A percentile compares a stretch with the other conserved stretches of the same genome.
These are phyloP conservation scores for Argopecten irradians DNA, from an alignment of 1,140 invertebrate genomes.

Conservation along the genomic window DNA sequence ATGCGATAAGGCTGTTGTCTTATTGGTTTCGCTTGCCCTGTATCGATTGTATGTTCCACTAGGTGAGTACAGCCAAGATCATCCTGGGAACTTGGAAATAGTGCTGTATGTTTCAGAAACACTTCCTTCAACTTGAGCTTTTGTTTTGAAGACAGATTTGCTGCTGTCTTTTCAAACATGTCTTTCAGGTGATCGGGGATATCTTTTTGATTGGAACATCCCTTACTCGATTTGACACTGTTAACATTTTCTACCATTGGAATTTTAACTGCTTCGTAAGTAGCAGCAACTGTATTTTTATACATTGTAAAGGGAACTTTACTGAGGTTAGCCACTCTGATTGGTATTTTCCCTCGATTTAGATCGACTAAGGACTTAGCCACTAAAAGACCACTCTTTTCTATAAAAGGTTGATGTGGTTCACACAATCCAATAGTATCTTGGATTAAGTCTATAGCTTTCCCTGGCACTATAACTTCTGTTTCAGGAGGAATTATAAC, in stretches of 20 bases:
- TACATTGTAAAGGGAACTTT: background rate
- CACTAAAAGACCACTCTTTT: background rate
- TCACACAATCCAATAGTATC: background rate
- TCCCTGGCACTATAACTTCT: slow-evolving; percentile 29
- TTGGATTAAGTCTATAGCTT: background rate
- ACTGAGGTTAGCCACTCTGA: slow-evolving; percentile 31
- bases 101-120: background rate
- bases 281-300: slow-evolving; percentile 35
- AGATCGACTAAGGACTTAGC: background rate
- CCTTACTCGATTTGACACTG: no score
- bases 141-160: background rate
- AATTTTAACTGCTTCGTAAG: slow-evolving; percentile 25
- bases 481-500: slow-evolving; percentile 14
- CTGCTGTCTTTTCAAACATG: background rate
- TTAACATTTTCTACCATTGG: slow-evolving; percentile 18
- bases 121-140: background rate
- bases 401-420: background rate
- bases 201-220: no score
- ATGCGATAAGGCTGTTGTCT: slow-evolving; percentile 24
- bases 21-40: slow-evolving; percentile 1
- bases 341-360: background rate
- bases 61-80: slow-evolving; percentile 18
- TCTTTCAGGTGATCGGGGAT: background rate
- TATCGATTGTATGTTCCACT: slow-evolving; percentile 30
- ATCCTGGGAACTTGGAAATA: background rate